These are phyloP conservation scores for Todiramphus saurophagus DNA, from an alignment of 2,113 vertebrate genomes.

Conservation along the genomic window DNA sequence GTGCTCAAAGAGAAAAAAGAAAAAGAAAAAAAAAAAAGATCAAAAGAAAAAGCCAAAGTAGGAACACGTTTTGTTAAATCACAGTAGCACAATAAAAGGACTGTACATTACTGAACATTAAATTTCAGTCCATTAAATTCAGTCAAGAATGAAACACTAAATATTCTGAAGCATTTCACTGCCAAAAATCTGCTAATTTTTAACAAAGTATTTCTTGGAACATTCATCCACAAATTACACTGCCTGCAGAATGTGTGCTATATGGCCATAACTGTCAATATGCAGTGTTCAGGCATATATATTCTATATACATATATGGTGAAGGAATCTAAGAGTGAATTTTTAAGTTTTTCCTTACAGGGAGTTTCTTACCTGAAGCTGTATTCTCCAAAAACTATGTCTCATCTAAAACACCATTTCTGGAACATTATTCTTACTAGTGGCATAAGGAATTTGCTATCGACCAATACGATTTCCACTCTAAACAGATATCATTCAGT, in stretches of 20 bases:
- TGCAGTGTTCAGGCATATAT: background rate
- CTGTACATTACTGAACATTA: background rate
- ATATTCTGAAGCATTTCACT: background rate
- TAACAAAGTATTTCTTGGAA: background rate
- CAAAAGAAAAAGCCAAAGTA: slow-evolving; percentile 61
- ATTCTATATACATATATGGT: background rate
- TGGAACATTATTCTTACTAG: background rate
- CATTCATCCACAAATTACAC: background rate
- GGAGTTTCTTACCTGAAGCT: background rate
- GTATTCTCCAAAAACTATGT: background rate
- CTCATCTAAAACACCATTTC: background rate
- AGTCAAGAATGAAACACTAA: background rate
- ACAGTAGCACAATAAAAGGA: background rate
- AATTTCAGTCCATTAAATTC: background rate
- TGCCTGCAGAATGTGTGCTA: background rate
- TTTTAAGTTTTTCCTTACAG: background rate
- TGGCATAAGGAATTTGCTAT: background rate
- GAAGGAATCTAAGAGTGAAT: background rate
- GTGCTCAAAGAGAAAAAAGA: slow-evolving; percentile 82
- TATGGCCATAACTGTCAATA: background rate
- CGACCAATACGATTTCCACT: background rate
- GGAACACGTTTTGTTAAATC: slow-evolving; percentile 12
- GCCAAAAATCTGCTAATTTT: background rate
- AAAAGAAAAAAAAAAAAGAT: background rate
- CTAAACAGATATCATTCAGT: background rate